These are phyloP conservation scores for Hemithea aestivaria DNA, from an alignment of 2,888 invertebrate genomes.

Conservation along the genomic window DNA sequence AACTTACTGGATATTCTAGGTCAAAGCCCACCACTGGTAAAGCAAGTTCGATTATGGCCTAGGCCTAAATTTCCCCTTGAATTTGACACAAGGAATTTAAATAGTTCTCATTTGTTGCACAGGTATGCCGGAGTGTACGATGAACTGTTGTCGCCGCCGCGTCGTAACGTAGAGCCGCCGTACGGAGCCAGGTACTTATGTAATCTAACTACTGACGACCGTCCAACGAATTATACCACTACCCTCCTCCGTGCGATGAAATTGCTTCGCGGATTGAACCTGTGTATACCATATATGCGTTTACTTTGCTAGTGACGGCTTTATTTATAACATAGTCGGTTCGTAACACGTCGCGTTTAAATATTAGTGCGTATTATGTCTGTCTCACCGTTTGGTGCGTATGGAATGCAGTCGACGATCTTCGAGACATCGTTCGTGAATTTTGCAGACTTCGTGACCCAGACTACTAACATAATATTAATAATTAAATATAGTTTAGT, in stretches of 20 bases:
- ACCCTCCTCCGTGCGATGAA: conserved; percentile 41
- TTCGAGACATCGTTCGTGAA: too few relatives aligned
- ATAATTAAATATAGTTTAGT: too few relatives aligned
- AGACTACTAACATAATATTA: too few relatives aligned
- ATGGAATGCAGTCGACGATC: too few relatives aligned
- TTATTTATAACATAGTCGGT: conserved; percentile 1
- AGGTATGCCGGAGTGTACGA: conserved; percentile 72
- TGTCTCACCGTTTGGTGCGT: too few relatives aligned
- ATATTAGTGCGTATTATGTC: too few relatives aligned
- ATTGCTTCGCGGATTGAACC: conserved; percentile 70
- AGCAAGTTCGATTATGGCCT: too few relatives aligned
- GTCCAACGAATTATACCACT: conserved; percentile 44
- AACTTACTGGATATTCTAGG: too few relatives aligned
- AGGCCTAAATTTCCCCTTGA: too few relatives aligned
- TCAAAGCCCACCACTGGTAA: too few relatives aligned
- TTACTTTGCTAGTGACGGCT: conserved; percentile 3
- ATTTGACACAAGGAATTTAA: background rate
- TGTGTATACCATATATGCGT: conserved; percentile 16
- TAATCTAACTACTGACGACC: conserved; percentile 67
- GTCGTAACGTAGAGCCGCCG: conserved; percentile 71
- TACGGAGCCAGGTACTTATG: conserved; percentile 77
- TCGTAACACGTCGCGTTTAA: too few relatives aligned
- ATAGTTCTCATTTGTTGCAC: conserved; percentile 24
- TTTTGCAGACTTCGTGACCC: too few relatives aligned
- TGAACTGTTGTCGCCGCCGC: conserved; percentile 72